Evolutionary conservation across 2,888 invertebrate genomes (phyloP), one percentile per base, ranked within the genome.

Genomic region (Parnassius glacialis): DNA sequence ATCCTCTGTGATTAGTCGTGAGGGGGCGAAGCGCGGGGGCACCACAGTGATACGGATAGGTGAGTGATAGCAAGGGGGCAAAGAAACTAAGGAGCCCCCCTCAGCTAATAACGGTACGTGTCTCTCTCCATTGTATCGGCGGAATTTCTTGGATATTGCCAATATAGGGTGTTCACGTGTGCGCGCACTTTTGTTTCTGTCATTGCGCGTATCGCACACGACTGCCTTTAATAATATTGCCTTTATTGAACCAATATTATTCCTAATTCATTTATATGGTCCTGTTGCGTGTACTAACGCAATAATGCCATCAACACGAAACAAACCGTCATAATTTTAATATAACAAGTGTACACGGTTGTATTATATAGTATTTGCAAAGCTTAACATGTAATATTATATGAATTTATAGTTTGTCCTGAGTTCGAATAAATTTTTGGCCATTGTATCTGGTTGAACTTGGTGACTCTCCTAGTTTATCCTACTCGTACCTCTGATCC

Each of bases 1-100:
- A 87, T 88, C 88, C 90, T 90, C 88, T 79, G 90, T 91, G 91
- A 90, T 90, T 90, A 91, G 90, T 88, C 80, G 83, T 76, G 78
- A 79, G 82, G 82, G 83, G 83, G 76, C 65, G 64, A 72, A 72
- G 69, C 64, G 68, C 68, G 73, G 74, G 68, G 64, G 74, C 76
- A 79, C 76, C 78, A 13, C 48, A 75, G 80, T 84, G 88, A 87
- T 85, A 87, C 86, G 82, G 85, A 85, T 87, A 89, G 88, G 89
- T 91, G 90, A 90, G 86, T 87, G 90, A 90, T 90, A 89, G 85
- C 86, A 78, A 82, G 85, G 88, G 89, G 83, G 85, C 75, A 76
- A 72, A 76, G 81, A 80, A 80, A 80, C 82, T 83, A 82, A 82
- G 81, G 78, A 82, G 79, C 83, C 85, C 83, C 84, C 84, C 88